Percentiles rank a stretch among this genome's conserved stretches.
phyloP scores from a whole-genome alignment of 2,797 vertebrate species.

The Rhinoraja longicauda region DNA sequence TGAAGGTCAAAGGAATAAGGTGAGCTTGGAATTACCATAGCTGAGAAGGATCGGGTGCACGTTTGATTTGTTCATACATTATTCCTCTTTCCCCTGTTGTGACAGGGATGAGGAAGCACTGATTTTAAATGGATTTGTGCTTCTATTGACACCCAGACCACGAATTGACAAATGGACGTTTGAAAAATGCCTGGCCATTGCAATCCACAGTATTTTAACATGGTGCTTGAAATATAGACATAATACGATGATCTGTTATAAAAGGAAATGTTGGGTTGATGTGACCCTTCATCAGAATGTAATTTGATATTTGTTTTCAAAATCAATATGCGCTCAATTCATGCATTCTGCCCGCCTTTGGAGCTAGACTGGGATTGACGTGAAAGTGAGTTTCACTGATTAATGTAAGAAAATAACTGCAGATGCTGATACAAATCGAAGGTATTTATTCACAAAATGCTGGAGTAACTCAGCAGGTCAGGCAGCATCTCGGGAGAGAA shows the following conservation, averaged over 20 bases:
- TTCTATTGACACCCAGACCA: neutral
- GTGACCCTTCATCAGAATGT: neutral
- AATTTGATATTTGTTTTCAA: neutral
- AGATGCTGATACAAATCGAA: no score
- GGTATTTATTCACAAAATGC: no score
- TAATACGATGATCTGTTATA: neutral
- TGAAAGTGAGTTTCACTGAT: neutral
- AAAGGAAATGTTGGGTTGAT: neutral
- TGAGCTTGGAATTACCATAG: neutral
- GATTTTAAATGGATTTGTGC: neutral
- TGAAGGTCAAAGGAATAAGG: neutral
- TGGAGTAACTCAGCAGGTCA: no score
- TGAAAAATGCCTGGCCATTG: neutral
- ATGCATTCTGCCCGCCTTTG: neutral
- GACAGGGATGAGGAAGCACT: neutral
- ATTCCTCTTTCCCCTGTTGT: neutral
- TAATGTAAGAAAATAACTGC: no score
- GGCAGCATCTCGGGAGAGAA: no score
- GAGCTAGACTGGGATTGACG: neutral
- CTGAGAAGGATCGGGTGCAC: neutral
- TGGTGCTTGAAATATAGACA: neutral
- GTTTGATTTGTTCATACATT: neutral
- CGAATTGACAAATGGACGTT: neutral
- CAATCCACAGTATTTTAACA: neutral
- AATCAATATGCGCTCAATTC: neutral